Percentiles rank a stretch among this genome's conserved stretches.
Conservation (phyloP, 2,113 vertebrate species). For the Phylloscopus trochiloides region DNA sequence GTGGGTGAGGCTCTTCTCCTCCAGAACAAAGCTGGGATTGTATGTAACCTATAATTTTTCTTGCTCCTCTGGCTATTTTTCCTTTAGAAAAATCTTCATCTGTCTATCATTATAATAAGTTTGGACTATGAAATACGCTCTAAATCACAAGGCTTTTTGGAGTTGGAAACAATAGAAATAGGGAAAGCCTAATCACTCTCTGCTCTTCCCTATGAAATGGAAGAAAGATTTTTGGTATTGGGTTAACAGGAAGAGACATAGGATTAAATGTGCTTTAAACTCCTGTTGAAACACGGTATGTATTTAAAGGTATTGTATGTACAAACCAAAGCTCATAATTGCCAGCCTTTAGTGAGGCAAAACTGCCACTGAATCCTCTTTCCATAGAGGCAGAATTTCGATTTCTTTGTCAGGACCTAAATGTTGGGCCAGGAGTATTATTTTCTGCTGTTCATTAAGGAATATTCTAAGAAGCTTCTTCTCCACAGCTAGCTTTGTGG, state of each 20-base stretch:
- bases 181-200: neutral
- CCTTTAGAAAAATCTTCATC: neutral
- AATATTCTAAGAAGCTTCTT: neutral
- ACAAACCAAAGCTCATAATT: neutral
- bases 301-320: neutral
- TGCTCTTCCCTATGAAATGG: neutral
- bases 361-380: neutral
- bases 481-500: neutral
- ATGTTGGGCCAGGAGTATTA: neutral
- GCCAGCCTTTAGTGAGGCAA: neutral
- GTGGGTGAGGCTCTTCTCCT: neutral
- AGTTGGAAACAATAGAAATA: neutral
- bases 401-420: neutral
- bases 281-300: neutral
- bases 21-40: neutral
- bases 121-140: neutral
- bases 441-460: neutral
- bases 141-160: neutral
- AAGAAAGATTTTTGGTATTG: neutral
- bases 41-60: neutral
- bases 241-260: neutral
- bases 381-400: neutral
- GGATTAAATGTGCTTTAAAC: neutral
- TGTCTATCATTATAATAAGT: neutral
- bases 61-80: conserved; percentile 1